phyloP scores from a whole-genome alignment of 2,888 invertebrate genomes.

The Achlya flavicornis region DNA sequence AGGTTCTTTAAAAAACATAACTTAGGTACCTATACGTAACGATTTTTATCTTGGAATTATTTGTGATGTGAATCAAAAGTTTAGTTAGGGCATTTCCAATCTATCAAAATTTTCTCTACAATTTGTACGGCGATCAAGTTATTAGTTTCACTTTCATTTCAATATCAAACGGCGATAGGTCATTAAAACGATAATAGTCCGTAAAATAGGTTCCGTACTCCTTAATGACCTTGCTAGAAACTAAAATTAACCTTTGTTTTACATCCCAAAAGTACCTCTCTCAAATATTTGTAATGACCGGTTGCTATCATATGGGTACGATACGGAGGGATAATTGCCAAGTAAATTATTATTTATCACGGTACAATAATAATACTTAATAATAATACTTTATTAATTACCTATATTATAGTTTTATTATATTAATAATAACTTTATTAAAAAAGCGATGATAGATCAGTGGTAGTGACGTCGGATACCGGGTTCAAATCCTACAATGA shows the following conservation, averaged over 20 bases:
- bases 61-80: constrained; percentile 17
- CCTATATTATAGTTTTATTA: too few relatives aligned
- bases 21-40: too few relatives aligned
- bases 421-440: too few relatives aligned
- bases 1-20: too few relatives aligned
- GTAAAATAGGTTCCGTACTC: constrained; percentile 17
- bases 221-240: background rate
- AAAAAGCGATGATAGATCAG: too few relatives aligned
- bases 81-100: constrained; percentile 49
- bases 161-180: constrained; percentile 51
- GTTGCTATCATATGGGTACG: too few relatives aligned
- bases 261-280: background rate
- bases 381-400: too few relatives aligned
- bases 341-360: too few relatives aligned
- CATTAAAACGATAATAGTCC: constrained; percentile 47
- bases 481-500: too few relatives aligned
- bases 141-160: constrained; percentile 80
- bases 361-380: too few relatives aligned
- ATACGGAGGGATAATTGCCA: too few relatives aligned
- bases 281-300: background rate
- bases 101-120: constrained; percentile 46
- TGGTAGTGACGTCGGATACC: too few relatives aligned
- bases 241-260: background rate
- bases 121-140: constrained; percentile 49
- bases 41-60: background rate